Conservation (phyloP, 2,113 vertebrate species). For the Macrotis lagotis region DNA sequence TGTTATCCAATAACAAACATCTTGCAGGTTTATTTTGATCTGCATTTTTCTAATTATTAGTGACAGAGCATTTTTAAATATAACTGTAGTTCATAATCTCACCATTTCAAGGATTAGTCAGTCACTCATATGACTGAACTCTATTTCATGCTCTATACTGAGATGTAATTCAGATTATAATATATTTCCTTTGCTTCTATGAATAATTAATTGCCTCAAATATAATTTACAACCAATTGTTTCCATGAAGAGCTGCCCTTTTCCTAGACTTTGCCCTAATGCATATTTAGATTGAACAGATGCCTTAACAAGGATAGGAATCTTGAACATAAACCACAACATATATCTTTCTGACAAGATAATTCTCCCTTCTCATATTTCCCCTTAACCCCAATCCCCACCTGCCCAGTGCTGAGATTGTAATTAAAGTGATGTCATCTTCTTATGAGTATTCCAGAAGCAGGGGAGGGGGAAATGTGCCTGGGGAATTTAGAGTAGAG, state of each 20-base stretch:
- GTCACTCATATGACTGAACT: not conserved
- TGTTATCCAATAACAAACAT: not conserved
- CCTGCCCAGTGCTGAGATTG: not conserved
- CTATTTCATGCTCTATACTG: not conserved
- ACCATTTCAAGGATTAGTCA: not conserved
- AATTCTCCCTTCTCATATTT: not conserved
- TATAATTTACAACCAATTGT: conserved; percentile 30
- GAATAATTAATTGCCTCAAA: not conserved
- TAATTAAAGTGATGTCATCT: not conserved
- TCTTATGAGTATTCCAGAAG: not conserved
- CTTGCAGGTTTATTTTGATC: not conserved
- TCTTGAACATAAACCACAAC: conserved; percentile 12
- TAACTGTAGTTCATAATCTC: not conserved
- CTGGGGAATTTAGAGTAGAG: not conserved
- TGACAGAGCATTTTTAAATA: not conserved
- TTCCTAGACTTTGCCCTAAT: not conserved
- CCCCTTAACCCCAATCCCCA: not conserved
- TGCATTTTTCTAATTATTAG: not conserved
- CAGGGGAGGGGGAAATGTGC: not conserved
- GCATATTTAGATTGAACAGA: not conserved
- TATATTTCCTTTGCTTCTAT: conserved; percentile 4
- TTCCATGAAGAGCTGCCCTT: conserved; percentile 10
- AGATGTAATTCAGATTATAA: not conserved
- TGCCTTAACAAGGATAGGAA: not conserved
- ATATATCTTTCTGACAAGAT: not conserved